Conservation (phyloP, 1,140 invertebrate genomes). For the Aphelenchoides fujianensis region DNA sequence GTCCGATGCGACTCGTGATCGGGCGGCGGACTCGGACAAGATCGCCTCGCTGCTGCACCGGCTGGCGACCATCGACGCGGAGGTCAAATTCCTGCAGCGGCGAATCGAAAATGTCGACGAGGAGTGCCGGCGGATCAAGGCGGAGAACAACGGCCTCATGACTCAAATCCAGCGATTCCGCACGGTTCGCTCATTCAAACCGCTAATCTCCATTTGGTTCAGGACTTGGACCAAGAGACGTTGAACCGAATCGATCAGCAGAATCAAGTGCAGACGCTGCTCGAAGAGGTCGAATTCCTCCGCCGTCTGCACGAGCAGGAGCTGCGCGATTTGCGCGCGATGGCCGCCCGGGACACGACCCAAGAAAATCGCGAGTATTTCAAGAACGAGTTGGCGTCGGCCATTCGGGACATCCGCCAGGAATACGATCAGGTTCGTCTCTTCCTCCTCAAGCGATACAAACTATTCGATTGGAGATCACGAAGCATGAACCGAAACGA, state of each 20-base stretch:
- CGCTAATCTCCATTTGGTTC: constrained; percentile 7
- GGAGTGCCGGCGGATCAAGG: constrained; percentile 45
- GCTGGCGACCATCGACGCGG: constrained; percentile 46
- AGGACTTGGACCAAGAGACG: constrained; percentile 56
- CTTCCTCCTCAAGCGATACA: constrained; percentile 58
- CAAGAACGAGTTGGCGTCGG: constrained; percentile 65
- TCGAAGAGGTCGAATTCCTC: constrained; percentile 58
- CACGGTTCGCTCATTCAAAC: constrained; percentile 31
- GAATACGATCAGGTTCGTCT: constrained; percentile 64
- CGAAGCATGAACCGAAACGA: constrained; percentile 64
- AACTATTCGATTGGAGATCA: constrained; percentile 52
- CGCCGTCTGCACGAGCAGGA: constrained; percentile 62
- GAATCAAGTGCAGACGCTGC: constrained; percentile 56
- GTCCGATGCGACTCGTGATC: constrained; percentile 42
- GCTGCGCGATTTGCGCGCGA: constrained; percentile 65
- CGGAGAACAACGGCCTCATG: constrained; percentile 46
- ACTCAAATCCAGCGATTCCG: constrained; percentile 47
- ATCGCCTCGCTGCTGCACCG: constrained; percentile 45
- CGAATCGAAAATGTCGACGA: constrained; percentile 48
- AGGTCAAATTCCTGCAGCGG: constrained; percentile 45
- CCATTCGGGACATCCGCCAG: constrained; percentile 65
- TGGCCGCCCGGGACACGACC: constrained; percentile 65
- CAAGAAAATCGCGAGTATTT: constrained; percentile 65
- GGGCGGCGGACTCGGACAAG: constrained; percentile 39
- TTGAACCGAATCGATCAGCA: constrained; percentile 57